Evolutionary conservation across 2,113 vertebrate genomes (phyloP), one percentile per base, ranked within the genome.

Genomic region (Ailuropoda melanoleuca): DNA sequence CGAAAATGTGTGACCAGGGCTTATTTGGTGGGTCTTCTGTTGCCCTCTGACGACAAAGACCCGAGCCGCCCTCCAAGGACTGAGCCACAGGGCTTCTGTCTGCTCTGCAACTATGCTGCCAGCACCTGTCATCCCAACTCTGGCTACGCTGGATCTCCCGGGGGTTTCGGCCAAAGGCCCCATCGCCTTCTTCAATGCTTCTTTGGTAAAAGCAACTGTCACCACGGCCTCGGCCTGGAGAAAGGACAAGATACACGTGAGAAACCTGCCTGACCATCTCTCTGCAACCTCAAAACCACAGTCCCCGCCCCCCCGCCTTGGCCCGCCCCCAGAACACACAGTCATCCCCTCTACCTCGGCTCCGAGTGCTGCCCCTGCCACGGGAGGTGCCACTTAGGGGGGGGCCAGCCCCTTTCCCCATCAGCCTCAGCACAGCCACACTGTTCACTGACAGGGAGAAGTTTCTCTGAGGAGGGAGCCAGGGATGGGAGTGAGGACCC

Each of bases 381-480:
- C 99, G 98, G 93, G 99, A 98, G 95, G 99, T 98, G 66, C 99
- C 99, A 3, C 99, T 98, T 3, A 99, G 98, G 64, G 99, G 94
- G 8, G 99, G 97, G 17, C 98, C 99, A 6, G 99, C 98, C 92
- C 99, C 99, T 98, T 99, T 99, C 90, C 99, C 99, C 99, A 99
- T 99, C 96, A 99, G 99, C 98, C 99, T 99, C 97, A 99, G 99
- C 98, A 99, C 99, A 14, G 99, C 99, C 98, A 99, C 99, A 81
- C 99, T 99, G 98, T 99, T 99, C 98, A 99, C 99, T 87, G 99
- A 99, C 99, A 99, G 99, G 98, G 99, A 99, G 99, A 99, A 99
- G 98, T 99, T 99, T 98, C 99, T 99, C 99, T 99, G 99, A 70
- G 98, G 90, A 98, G 95, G 95, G 74, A 97, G 80, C 72, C 78